Evolutionary conservation across 2,797 vertebrate species (phyloP).

Genomic region (Acanthurus tractus): DNA sequence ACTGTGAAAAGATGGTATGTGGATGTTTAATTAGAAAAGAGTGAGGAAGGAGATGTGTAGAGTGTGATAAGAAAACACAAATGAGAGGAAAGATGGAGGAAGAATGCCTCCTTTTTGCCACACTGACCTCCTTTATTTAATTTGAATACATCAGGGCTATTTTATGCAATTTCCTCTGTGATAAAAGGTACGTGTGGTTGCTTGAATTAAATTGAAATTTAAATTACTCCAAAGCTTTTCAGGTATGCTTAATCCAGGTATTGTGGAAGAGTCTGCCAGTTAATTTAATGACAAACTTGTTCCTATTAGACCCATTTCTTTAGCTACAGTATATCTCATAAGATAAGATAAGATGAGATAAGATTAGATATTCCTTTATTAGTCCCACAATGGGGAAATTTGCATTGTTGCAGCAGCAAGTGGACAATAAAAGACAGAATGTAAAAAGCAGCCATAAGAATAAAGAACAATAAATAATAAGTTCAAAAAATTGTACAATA

Average conservation of each 20-base stretch:
- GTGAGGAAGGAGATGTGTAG: background rate
- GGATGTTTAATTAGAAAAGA: constrained; percentile 29
- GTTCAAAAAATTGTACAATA: no score
- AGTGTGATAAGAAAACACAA: constrained; percentile 21
- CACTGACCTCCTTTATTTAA: constrained; percentile 24
- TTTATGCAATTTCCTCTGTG: background rate
- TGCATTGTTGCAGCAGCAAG: no score
- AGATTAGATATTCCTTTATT: no score
- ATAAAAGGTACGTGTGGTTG: background rate
- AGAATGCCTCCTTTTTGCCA: constrained; percentile 2
- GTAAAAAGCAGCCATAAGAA: no score
- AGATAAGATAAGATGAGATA: no score
- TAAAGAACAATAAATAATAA: no score
- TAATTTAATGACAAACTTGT: background rate
- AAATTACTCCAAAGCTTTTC: background rate
- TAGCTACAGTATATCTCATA: background rate
- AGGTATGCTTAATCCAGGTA: background rate
- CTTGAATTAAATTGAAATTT: background rate
- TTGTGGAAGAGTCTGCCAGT: background rate
- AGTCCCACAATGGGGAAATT: no score
- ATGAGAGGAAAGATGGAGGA: background rate
- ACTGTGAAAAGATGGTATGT: constrained; percentile 4
- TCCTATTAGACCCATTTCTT: background rate
- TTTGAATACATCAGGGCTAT: constrained; percentile 1
- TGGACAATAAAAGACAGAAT: no score